A percentile compares a stretch with the other conserved stretches of the same genome.
Evolutionary conservation across 2,888 invertebrate genomes (phyloP).

Genomic region (Drosophila atroscutellata): DNA sequence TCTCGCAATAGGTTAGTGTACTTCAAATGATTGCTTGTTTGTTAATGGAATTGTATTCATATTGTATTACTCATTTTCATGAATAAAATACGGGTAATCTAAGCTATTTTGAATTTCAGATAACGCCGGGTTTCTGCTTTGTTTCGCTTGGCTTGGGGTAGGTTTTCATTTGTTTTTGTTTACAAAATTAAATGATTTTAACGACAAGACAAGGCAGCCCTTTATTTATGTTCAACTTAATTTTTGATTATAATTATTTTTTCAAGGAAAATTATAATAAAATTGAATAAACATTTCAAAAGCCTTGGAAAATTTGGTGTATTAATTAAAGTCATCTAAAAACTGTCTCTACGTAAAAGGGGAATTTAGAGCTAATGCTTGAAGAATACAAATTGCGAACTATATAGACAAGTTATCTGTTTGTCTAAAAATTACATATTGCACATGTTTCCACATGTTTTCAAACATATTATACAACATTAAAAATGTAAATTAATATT

Average conservation of each 20-base stretch:
- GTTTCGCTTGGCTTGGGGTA: constrained; percentile 15
- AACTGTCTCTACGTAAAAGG: background rate
- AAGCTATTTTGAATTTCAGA: constrained; percentile 6
- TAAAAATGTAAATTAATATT: background rate
- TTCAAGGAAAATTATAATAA: background rate
- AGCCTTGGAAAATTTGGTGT: background rate
- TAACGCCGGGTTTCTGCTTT: constrained; percentile 1
- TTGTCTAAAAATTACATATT: background rate
- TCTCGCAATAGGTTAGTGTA: background rate
- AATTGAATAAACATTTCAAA: background rate
- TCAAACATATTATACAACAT: background rate
- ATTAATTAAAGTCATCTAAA: background rate
- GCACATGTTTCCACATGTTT: background rate
- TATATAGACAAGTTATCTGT: too few relatives aligned
- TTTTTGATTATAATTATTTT: background rate
- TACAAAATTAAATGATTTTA: constrained; percentile 26
- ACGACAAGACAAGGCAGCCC: constrained; percentile 1
- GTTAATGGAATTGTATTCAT: constrained; percentile 17
- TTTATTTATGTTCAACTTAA: constrained; percentile 10
- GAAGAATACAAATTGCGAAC: background rate
- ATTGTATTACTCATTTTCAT: constrained; percentile 16
- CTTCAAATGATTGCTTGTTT: constrained; percentile 15
- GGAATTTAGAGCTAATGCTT: background rate
- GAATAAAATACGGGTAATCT: constrained; percentile 7
- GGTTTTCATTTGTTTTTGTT: constrained; percentile 31